Evolutionary conservation across 2,113 vertebrate species (phyloP), one percentile per base, ranked within the genome.

Genomic region (Grammomys dolichurus): DNA sequence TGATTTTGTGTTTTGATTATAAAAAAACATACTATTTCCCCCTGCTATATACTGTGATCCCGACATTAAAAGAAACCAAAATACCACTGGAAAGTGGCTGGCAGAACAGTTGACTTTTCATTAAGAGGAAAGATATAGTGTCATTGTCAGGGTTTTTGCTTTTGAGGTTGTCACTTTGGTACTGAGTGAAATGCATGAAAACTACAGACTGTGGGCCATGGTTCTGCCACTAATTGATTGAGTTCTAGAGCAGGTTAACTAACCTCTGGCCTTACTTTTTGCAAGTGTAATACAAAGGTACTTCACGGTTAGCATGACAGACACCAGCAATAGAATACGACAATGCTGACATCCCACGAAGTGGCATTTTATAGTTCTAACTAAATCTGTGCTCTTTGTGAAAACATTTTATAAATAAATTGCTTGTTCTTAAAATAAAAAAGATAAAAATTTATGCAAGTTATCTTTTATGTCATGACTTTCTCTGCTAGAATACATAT

Each of bases 311-410:
- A 90, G 92, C 67, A 89, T 92, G 92, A 94, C 80, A 81, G 81
- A 97, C 88, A 98, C 93, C 97, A 98, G 96, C 95, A 95, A 82
- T 63, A 97, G 94, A 94, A 65, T 60, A 91, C 5, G 69, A 94
- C 76, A 89, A 24, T 91, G 70, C 93, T 72, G 67, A 69, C 51
- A 94, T 86, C 96, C 80, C 87, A 96, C 58, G 77, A 96, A 77
- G 88, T 94, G 84, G 69, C 46, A 94, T 89, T 96, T 96, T 96
- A 72, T 85, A 91, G 90, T 90, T 96, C 75, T 96, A 63, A 94
- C 73, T 90, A 88, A 95, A 89, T 88, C 90, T 63, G 26, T 96
- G 95, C 77, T 94, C 51, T 96, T 94, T 95, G 85, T 19, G 54
- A 77, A 96, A 91, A n/a, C 82, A 92, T 92, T 93, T 94, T 94